Percentiles rank a stretch among this genome's conserved stretches.
Evolutionary conservation across 1,140 invertebrate genomes (phyloP).

Genomic region (Drosophila mauritiana): DNA sequence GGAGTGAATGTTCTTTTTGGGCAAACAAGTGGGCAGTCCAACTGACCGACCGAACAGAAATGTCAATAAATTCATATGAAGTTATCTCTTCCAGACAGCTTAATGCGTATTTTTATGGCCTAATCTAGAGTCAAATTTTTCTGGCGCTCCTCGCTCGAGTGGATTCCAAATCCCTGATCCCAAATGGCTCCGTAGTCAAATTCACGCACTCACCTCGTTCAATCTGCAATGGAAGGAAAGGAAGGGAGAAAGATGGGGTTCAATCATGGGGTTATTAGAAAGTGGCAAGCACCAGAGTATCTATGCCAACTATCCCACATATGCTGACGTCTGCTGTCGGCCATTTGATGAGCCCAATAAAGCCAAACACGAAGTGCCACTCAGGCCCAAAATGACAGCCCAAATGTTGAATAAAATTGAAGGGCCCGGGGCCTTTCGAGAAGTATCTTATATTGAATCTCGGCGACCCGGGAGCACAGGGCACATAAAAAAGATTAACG

Average conservation of each 20-base stretch:
- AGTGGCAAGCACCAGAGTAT: slow-evolving; percentile 33
- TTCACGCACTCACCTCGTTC: slow-evolving; percentile 56
- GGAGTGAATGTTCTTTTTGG: slow-evolving; percentile 20
- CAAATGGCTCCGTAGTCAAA: slow-evolving; percentile 40
- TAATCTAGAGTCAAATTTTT: slow-evolving; percentile 78
- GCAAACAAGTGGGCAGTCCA: slow-evolving; percentile 58
- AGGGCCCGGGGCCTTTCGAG: slow-evolving; percentile 44
- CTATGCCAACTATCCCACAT: slow-evolving; percentile 64
- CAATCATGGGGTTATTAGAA: slow-evolving; percentile 32
- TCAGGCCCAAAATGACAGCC: slow-evolving; percentile 64
- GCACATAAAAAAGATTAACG: slow-evolving; percentile 72
- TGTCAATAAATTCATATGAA: slow-evolving; percentile 82
- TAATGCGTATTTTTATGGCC: slow-evolving; percentile 79
- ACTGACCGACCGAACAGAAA: slow-evolving; percentile 55
- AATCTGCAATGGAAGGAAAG: slow-evolving; percentile 38
- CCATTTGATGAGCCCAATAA: slow-evolving; percentile 79
- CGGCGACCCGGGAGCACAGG: slow-evolving; percentile 50
- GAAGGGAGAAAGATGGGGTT: slow-evolving; percentile 1
- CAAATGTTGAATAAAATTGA: slow-evolving; percentile 78
- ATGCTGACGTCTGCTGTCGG: slow-evolving; percentile 63
- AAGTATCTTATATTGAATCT: slow-evolving; percentile 79
- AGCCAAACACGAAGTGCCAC: slow-evolving; percentile 65
- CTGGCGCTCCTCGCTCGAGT: slow-evolving; percentile 34
- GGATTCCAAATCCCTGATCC: slow-evolving; percentile 48
- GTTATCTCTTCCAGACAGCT: slow-evolving; percentile 82